phyloP scores from a whole-genome alignment of 2,113 vertebrate genomes.

The Corythornis vintsioides region DNA sequence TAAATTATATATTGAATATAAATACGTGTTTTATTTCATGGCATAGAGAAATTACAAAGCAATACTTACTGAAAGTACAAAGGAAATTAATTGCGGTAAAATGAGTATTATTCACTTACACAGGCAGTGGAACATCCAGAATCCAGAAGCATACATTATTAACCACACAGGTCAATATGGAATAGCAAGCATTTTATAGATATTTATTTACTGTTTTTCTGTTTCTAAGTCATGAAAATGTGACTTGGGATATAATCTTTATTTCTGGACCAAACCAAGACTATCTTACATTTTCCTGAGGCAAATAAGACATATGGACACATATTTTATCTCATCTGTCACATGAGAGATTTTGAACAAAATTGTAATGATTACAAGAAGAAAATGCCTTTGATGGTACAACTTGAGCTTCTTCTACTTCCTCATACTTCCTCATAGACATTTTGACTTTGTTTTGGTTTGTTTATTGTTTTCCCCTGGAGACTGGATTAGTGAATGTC shows the following conservation, averaged over 20 bases:
- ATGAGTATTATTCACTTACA: background rate
- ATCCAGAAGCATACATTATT: background rate
- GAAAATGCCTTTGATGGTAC: background rate
- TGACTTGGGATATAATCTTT: background rate
- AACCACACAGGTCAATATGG: background rate
- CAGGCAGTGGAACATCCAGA: background rate
- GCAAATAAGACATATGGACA: rapidly evolving
- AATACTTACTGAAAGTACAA: background rate
- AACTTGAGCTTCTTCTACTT: background rate
- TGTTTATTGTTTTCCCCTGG: rapidly evolving
- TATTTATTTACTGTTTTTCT: background rate
- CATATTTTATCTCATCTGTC: background rate
- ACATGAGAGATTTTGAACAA: background rate
- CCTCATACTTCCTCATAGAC: background rate
- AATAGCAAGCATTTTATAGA: background rate
- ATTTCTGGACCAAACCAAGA: background rate
- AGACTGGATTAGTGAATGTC: background rate
- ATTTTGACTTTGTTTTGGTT: background rate
- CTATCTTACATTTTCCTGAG: background rate
- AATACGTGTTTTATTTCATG: background rate
- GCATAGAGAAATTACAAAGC: background rate
- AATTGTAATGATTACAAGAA: background rate
- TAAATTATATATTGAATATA: background rate
- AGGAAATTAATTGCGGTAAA: background rate
- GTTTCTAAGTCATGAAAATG: background rate